Conservation (phyloP, 2,797 vertebrate genomes). For the Limosa lapponica region DNA sequence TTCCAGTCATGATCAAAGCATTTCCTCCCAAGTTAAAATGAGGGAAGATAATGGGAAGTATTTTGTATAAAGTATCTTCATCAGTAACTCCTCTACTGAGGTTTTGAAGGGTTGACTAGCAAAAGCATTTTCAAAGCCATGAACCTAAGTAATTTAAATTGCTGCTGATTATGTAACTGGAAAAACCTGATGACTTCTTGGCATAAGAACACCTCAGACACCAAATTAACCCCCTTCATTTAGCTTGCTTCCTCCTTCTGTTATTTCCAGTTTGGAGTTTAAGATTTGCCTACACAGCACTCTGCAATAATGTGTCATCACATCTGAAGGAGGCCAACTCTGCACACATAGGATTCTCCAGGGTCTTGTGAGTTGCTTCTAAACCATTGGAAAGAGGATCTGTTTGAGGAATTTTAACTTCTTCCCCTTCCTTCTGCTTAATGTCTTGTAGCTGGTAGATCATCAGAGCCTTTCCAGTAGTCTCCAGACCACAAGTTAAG, state of each 20-base stretch:
- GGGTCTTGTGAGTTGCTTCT: background rate
- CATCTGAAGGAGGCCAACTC: background rate
- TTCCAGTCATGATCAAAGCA: background rate
- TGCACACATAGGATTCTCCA: background rate
- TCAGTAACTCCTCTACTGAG: background rate
- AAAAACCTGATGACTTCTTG: background rate
- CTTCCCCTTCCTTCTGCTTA: background rate
- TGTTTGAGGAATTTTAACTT: background rate
- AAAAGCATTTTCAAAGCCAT: slow-evolving; percentile 6
- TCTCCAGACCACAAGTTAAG: background rate
- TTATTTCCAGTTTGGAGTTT: background rate
- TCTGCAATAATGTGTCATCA: background rate
- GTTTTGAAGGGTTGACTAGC: background rate
- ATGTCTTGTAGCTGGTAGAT: background rate
- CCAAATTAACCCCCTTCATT: background rate
- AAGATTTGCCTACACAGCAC: background rate
- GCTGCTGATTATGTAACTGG: background rate
- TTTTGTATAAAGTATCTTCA: background rate
- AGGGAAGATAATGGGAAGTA: background rate
- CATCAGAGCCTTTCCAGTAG: background rate
- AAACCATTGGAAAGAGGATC: background rate
- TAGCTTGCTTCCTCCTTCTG: background rate
- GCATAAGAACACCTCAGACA: background rate
- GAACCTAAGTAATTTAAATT: background rate
- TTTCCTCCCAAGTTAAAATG: background rate